Evolutionary conservation across 2,797 vertebrate species (phyloP).

Genomic region (Spinus pinus): DNA sequence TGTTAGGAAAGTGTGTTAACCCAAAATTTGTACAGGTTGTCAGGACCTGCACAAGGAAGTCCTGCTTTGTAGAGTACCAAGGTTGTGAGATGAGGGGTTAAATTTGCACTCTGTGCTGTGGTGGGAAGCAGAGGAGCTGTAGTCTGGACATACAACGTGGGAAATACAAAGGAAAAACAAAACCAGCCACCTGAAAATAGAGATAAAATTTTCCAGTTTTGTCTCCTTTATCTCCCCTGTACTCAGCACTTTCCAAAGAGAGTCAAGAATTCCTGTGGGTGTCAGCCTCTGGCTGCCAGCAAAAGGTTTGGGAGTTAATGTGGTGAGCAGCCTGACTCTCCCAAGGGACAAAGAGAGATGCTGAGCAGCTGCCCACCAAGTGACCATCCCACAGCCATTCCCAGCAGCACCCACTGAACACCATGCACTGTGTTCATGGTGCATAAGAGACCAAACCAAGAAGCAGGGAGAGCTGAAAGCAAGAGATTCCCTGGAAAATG

Average conservation of each 20-base stretch:
- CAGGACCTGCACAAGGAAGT: background rate
- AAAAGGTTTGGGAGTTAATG: background rate
- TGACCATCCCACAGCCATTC: fast-evolving
- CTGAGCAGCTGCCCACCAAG: background rate
- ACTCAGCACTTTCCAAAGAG: background rate
- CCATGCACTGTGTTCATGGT: background rate
- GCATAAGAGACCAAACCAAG: background rate
- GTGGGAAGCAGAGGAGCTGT: background rate
- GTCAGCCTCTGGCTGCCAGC: background rate
- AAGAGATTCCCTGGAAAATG: fast-evolving
- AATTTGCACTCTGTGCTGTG: background rate
- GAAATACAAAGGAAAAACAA: background rate
- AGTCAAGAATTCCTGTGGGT: background rate
- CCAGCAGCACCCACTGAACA: background rate
- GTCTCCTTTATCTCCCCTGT: background rate
- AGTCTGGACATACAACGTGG: background rate
- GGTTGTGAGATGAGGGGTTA: background rate
- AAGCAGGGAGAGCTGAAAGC: background rate
- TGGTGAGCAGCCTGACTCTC: background rate
- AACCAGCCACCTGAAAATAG: background rate
- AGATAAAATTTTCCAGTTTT: background rate
- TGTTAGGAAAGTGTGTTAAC: background rate
- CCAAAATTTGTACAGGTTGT: background rate
- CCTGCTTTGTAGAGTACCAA: background rate
- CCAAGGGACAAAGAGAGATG: background rate